These are phyloP conservation scores for Fistularia tabacaria DNA, from an alignment of 2,797 vertebrate species.

Conservation along the genomic window DNA sequence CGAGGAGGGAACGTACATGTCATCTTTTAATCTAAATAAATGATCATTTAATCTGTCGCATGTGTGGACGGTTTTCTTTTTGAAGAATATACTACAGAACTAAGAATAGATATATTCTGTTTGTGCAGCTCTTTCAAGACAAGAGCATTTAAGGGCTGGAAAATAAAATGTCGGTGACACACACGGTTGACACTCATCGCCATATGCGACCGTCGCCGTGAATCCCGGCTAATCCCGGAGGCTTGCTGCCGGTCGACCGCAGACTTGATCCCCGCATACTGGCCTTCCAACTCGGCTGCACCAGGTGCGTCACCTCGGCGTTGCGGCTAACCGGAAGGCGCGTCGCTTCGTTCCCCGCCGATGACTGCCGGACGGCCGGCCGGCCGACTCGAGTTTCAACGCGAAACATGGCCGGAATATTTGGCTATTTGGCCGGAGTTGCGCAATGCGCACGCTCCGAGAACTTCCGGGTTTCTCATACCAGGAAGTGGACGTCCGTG, in stretches of 20 bases:
- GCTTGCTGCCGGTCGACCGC: constrained; percentile 18
- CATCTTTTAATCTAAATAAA: no score
- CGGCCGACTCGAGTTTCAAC: constrained; percentile 47
- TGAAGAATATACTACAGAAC: no score
- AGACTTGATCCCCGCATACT: constrained; percentile 44
- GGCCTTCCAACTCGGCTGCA: constrained; percentile 36
- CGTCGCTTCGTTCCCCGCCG: constrained; percentile 32
- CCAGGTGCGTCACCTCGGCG: constrained; percentile 26
- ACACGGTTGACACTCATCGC: constrained; percentile 11
- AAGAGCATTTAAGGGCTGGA: constrained; percentile 14
- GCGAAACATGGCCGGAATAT: constrained; percentile 53
- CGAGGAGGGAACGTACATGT: neutral
- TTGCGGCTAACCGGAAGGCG: constrained; percentile 43
- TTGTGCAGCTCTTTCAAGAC: constrained; percentile 12
- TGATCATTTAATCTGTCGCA: no score
- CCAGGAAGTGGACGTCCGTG: constrained; percentile 36
- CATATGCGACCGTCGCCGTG: neutral
- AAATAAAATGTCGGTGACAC: no score
- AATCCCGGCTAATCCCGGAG: constrained; percentile 40
- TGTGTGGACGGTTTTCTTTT: no score
- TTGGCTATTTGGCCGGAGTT: constrained; percentile 40
- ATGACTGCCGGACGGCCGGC: constrained; percentile 43
- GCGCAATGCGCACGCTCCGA: constrained; percentile 8
- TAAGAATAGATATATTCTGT: no score
- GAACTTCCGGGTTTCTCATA: constrained; percentile 11